Percentiles rank a stretch among this genome's conserved stretches.
Conservation (phyloP, 2,113 vertebrate species). For the Prunella himalayana region DNA sequence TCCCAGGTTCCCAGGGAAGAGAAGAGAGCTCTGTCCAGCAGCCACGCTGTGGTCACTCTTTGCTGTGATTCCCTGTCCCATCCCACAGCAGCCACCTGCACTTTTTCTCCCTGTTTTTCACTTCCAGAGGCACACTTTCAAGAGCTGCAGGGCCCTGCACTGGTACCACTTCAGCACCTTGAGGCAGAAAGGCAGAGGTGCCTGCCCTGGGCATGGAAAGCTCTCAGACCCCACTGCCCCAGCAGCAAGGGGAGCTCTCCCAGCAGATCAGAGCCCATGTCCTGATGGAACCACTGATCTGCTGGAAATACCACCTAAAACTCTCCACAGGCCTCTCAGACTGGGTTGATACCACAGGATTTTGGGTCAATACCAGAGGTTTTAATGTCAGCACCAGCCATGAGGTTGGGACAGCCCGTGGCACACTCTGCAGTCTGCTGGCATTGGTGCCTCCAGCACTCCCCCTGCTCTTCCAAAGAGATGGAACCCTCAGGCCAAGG, state of each 20-base stretch:
- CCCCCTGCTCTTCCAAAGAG: background rate
- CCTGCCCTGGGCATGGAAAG: rapidly evolving
- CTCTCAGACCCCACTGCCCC: background rate
- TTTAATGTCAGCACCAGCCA: background rate
- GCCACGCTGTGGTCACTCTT: background rate
- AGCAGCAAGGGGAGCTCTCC: background rate
- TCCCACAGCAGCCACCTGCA: rapidly evolving
- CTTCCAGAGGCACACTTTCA: background rate
- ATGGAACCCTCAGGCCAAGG: background rate
- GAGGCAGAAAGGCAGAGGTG: background rate
- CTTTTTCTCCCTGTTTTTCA: background rate
- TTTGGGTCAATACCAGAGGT: background rate
- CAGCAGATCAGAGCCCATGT: rapidly evolving
- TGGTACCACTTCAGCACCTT: rapidly evolving
- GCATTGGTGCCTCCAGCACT: background rate
- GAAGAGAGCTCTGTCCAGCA: background rate
- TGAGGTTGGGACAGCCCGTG: background rate
- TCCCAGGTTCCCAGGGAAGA: background rate
- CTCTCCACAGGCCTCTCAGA: background rate
- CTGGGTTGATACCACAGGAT: background rate
- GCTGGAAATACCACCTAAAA: background rate
- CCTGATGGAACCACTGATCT: background rate
- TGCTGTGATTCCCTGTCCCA: background rate
- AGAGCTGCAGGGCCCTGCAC: background rate
- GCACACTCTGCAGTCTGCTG: rapidly evolving